A percentile compares a stretch with the other conserved stretches of the same genome.
phyloP scores from a whole-genome alignment of 2,113 vertebrate genomes.

The Silurus glanis region DNA sequence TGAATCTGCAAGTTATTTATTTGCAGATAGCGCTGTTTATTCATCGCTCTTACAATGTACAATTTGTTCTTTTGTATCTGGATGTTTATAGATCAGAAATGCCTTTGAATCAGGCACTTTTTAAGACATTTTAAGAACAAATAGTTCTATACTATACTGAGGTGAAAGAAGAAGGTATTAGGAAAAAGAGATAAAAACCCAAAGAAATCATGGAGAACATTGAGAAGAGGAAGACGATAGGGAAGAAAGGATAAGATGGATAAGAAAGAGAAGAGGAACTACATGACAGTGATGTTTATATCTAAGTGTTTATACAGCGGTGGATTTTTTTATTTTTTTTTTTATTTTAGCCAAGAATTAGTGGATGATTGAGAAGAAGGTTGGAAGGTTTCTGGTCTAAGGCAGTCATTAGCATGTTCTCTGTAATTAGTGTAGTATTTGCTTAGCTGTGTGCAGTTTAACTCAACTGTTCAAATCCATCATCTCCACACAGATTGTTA shows the following conservation, averaged over 20 bases:
- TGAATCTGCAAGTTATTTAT: not conserved
- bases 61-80: not conserved
- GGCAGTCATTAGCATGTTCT: slow-evolving; percentile 5
- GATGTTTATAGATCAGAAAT: not conserved
- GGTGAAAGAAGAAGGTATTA: not conserved
- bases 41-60: not conserved
- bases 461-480: not conserved
- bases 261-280: not conserved
- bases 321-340: not conserved
- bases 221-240: not conserved
- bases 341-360: not conserved
- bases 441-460: slow-evolving; percentile 33
- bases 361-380: not conserved
- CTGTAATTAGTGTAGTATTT: slow-evolving; percentile 24
- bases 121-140: no score
- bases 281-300: not conserved
- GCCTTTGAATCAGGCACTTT: no score
- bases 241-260: not conserved
- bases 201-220: not conserved
- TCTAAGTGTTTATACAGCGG: not conserved
- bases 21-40: not conserved
- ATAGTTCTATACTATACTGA: no score
- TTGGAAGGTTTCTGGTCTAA: not conserved
- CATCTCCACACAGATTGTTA: not conserved
- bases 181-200: not conserved